Evolutionary conservation across 1,140 invertebrate species (phyloP).

Genomic region (Wiebesia pumilae): DNA sequence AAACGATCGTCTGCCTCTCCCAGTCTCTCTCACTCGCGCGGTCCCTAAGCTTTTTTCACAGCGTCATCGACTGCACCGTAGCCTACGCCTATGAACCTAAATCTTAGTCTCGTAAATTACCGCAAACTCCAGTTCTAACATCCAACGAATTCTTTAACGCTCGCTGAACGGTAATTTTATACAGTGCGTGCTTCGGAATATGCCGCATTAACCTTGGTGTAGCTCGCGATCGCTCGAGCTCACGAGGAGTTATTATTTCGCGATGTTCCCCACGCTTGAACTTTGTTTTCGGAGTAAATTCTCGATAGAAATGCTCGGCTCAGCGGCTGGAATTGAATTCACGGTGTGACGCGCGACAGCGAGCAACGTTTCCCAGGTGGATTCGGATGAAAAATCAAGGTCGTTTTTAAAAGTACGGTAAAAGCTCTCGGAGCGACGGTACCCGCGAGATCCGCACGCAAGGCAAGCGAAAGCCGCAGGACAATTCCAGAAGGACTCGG

Average conservation of each 20-base stretch:
- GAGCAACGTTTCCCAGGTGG: no score
- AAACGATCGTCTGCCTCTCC: not conserved
- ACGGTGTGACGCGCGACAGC: no score
- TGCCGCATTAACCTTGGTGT: not conserved
- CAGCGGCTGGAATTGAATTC: no score
- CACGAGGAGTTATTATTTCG: not conserved
- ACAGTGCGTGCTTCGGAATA: not conserved
- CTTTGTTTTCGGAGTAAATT: not conserved
- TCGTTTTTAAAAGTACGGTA: not conserved
- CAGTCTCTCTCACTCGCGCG: not conserved
- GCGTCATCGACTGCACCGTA: not conserved
- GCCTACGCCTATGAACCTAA: not conserved
- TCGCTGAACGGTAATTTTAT: not conserved
- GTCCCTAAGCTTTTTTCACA: not conserved
- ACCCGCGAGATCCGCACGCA: not conserved
- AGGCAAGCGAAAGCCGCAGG: not conserved
- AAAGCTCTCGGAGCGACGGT: not conserved
- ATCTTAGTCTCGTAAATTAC: not conserved
- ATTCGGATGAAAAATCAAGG: not conserved
- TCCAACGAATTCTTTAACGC: not conserved
- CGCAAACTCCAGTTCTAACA: no score
- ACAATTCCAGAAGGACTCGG: no score
- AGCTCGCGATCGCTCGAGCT: not conserved
- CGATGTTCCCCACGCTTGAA: not conserved
- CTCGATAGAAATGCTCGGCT: not conserved